These are phyloP conservation scores for Leptinotarsa texana DNA, from an alignment of 1,140 invertebrate species.

Conservation along the genomic window DNA sequence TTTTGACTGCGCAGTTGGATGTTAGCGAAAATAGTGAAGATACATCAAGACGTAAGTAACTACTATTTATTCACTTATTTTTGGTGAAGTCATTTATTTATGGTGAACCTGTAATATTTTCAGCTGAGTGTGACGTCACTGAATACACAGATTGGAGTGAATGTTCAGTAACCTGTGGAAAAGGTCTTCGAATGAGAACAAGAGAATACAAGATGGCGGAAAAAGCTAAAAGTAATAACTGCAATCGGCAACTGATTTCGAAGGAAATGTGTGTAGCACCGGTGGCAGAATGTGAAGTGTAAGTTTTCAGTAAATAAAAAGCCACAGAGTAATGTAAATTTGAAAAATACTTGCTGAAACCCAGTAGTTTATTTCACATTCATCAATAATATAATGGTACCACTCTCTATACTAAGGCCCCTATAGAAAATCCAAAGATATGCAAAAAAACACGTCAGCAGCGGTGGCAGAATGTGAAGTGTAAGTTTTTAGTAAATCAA, in stretches of 20 bases:
- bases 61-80: too few species aligned
- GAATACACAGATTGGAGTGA: constrained; percentile 76
- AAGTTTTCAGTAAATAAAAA: background rate
- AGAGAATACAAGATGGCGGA: constrained; percentile 76
- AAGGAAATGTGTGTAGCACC: constrained; percentile 86
- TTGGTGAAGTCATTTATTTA: too few species aligned
- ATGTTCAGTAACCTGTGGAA: constrained; percentile 86
- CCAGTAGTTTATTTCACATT: too few species aligned
- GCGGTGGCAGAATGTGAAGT: constrained; percentile 67
- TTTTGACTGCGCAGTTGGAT: constrained; percentile 65
- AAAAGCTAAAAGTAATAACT: constrained; percentile 76
- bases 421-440: too few species aligned
- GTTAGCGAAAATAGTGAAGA: constrained; percentile 76
- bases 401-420: too few species aligned
- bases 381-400: too few species aligned
- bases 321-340: too few species aligned
- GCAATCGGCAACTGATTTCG: constrained; percentile 78
- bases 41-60: constrained; percentile 68
- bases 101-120: constrained; percentile 26
- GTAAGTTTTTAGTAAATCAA: constrained; percentile 12
- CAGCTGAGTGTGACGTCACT: constrained; percentile 78
- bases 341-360: too few species aligned
- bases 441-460: constrained; percentile 50
- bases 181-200: constrained; percentile 81
- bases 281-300: constrained; percentile 67